Evolutionary conservation across 2,797 vertebrate species (phyloP).

Genomic region (Malurus leucopterus): DNA sequence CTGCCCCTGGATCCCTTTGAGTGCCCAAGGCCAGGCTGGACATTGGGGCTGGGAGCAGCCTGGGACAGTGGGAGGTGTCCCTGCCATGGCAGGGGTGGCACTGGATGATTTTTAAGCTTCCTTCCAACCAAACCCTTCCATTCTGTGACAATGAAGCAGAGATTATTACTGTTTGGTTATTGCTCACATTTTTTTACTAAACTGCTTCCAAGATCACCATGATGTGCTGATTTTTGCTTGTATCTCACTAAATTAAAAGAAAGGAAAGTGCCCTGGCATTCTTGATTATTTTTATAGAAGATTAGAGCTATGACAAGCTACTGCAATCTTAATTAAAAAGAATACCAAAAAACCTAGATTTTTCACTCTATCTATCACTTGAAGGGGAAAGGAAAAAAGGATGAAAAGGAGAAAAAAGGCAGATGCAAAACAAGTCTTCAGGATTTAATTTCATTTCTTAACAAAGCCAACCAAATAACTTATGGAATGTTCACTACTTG

Average conservation of each 20-base stretch:
- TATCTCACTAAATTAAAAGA: neutral
- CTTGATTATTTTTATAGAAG: neutral
- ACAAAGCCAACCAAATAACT: neutral
- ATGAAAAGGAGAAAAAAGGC: neutral
- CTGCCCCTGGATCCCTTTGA: neutral
- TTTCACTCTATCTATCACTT: neutral
- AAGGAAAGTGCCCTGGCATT: neutral
- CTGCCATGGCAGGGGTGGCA: neutral
- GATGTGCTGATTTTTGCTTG: neutral
- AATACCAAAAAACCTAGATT: neutral
- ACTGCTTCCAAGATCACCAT: neutral
- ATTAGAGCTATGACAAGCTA: neutral
- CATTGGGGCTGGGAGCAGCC: neutral
- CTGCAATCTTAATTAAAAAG: neutral
- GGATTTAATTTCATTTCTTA: neutral
- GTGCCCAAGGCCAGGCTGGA: neutral
- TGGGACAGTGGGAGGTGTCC: neutral
- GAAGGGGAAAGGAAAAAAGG: neutral
- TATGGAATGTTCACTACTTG: neutral
- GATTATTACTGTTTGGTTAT: neutral
- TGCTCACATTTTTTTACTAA: neutral
- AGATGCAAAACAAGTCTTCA: neutral
- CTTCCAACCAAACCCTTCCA: neutral
- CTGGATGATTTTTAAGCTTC: fast-evolving
- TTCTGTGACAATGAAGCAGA: neutral